Base-by-base conservation (phyloP, 2,113 vertebrate species). In the Nansenia antarctica region DNA sequence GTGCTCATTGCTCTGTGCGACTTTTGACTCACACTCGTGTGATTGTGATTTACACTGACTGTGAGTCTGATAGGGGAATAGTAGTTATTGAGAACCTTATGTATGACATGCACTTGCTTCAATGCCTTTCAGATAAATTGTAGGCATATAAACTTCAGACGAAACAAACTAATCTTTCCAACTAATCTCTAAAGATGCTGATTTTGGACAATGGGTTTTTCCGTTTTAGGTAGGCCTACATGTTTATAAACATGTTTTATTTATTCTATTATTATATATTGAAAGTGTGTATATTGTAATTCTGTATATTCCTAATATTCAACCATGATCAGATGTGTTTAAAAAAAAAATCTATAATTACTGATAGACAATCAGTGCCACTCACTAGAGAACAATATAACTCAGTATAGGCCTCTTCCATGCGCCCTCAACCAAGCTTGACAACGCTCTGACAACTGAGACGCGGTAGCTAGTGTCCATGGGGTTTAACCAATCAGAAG, bases 361-460 rank as follows among this genome's bases (percentile, higher is more conserved):
- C 18, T 6, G 20, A 47, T 5, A 47, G 20, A 47, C 11, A 37
- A 7, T 20, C 15, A 47, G n/a, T n/a, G 14, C 18, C 6, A n/a
- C 45, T n/a, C 45, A n/a, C 45, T 5, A 7, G 20, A 47, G n/a
- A 7, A n/a, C 6, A 47, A 47, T n/a, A n/a, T 47, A 47, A n/a
- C 20, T 47, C 5, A 15, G 20, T 8, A 5, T 42, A 42, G 37
- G 14, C 14, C 12, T 42, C 37, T 15, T 42, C 14, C 3, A 4
- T 42, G 14, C 78, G 72, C 59, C 62, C 73, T 77, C 90, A 90
- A 89, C 86, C 88, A 76, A 89, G 22, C 87, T 14, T 76, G 62
- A 70, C 54, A 27, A 39, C 34, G 34, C 24, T 75, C 77, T 83
- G 72, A 80, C 77, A 81, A 72, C 70, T 74, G 65, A 70, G 66